Base-by-base conservation (phyloP, 2,113 vertebrate genomes). In the Apodemus sylvaticus region DNA sequence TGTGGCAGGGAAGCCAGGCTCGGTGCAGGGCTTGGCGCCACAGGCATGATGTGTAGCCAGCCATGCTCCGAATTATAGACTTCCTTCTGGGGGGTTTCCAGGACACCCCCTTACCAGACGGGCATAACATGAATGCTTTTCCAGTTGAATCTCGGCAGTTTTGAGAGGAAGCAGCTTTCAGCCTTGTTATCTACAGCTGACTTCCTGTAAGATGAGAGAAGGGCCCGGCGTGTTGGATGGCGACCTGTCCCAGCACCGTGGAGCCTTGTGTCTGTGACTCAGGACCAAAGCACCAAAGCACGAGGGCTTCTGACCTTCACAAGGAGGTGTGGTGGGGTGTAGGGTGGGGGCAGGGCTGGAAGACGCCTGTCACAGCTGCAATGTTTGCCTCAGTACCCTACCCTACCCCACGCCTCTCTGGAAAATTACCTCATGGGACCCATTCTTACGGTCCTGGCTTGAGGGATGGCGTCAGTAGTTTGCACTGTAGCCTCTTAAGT, bases 131-230 rank as follows among this genome's bases (percentile, higher is more conserved):
- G 94, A 94, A 85, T 96, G 93, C 78, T 90, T 97, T 97, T 71
- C 93, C 74, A 58, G 86, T 96, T 97, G 94, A 86, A 97, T 97
- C 88, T 86, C 93, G 96, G 92, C 90, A 60, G 19, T 90, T 96
- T 82, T 48, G 78, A 93, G 95, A 96, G 97, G 97, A 98, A 98
- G 95, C 97, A 94, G 83, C 92, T 98, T 98, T 97, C 70, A 86
- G 94, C 68, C 92, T 92, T 74, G 42, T 90, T 95, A 93, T 94
- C 82, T 90, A 70, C 91, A 96, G 90, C 78, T 53, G 48, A 78
- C 97, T 98, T 97, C 94, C 89, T 92, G 93, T 90, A 73, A 53
- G 83, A 73, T 68, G 55, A 92, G 86, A 94, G 42, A 55, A n/a
- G 58, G 31, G 78, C 68, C 14, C 9, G 17, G 71, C 5, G 1